Evolutionary conservation across 2,113 vertebrate genomes (phyloP).

Genomic region (Elgaria multicarinata): DNA sequence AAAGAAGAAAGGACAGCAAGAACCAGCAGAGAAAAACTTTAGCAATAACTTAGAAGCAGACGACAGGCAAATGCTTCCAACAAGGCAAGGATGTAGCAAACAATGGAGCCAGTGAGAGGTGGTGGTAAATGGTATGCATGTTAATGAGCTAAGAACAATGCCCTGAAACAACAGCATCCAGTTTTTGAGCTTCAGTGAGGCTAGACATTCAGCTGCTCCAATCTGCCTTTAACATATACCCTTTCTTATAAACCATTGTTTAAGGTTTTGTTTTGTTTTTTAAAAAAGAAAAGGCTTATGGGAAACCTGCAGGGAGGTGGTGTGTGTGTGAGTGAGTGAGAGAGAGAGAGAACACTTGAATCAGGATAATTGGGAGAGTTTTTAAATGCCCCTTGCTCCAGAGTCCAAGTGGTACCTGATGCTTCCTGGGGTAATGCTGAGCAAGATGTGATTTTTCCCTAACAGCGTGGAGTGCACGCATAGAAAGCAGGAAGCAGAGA

Average conservation of each 20-base stretch:
- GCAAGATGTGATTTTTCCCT: not conserved
- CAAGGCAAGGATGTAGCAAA: constrained; percentile 24
- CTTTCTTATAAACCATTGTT: not conserved
- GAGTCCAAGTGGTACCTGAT: not conserved
- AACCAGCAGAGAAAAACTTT: not conserved
- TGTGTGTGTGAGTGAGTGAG: not conserved
- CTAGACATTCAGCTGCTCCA: not conserved
- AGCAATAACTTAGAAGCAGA: constrained; percentile 20
- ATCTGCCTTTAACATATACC: not conserved
- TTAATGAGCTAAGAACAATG: constrained; percentile 20
- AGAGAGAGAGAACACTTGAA: not conserved
- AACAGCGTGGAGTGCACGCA: not conserved
- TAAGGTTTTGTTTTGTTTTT: not conserved
- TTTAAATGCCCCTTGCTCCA: not conserved
- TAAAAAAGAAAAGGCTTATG: not conserved
- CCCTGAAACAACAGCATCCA: not conserved
- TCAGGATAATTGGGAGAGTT: not conserved
- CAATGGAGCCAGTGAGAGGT: constrained; percentile 17
- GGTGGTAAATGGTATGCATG: not conserved
- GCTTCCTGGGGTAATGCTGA: not conserved
- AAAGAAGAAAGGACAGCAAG: not conserved
- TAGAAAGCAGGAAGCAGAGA: not conserved
- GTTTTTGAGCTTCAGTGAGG: not conserved
- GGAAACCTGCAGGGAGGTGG: not conserved
- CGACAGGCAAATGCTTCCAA: constrained; percentile 21